phyloP scores from a whole-genome alignment of 2,888 invertebrate genomes.

The Apamea crenata region DNA sequence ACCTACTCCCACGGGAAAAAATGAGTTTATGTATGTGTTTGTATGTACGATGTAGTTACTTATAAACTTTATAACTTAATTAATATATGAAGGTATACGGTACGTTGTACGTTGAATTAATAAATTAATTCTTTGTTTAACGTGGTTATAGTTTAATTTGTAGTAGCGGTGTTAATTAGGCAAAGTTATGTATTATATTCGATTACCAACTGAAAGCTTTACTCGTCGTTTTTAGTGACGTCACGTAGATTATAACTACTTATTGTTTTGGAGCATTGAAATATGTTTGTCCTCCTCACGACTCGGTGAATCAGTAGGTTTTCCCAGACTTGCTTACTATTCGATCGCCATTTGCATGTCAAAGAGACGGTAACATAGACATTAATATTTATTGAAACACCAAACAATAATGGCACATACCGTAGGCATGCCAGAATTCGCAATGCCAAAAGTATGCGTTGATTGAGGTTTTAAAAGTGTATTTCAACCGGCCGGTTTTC shows the following conservation, averaged over 20 bases:
- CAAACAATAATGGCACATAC: conserved; percentile 21
- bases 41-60: neutral
- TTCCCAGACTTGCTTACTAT: conserved; percentile 40
- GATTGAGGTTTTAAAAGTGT: neutral
- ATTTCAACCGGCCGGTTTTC: neutral
- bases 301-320: conserved; percentile 56
- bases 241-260: neutral
- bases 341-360: conserved; percentile 44
- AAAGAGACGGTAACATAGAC: conserved; percentile 30
- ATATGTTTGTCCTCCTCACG: conserved; percentile 13
- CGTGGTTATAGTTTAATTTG: neutral
- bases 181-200: neutral
- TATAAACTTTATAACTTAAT: neutral
- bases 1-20: neutral
- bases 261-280: conserved; percentile 5
- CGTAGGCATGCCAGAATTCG: neutral
- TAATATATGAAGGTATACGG: neutral
- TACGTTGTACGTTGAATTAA: neutral
- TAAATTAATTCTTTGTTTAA: neutral
- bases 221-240: neutral
- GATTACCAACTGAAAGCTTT: neutral
- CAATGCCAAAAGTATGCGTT: neutral
- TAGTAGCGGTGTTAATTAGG: neutral
- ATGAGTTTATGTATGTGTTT: neutral
- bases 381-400: conserved; percentile 25